These are phyloP conservation scores for Rhineura floridana DNA, from an alignment of 2,113 vertebrate species.

Conservation along the genomic window DNA sequence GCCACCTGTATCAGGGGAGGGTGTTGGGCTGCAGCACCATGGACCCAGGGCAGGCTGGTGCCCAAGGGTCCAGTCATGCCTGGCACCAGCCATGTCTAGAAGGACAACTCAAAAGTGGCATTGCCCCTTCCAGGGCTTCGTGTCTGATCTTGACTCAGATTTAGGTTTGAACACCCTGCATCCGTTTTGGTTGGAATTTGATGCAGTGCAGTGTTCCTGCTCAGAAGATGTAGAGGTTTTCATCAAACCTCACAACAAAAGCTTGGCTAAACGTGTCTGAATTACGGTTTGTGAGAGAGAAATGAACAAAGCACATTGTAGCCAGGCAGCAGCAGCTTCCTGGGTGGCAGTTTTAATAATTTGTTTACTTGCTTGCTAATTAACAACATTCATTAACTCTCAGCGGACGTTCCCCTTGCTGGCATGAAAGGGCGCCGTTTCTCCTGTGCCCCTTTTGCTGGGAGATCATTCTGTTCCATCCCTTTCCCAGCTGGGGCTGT, in stretches of 20 bases:
- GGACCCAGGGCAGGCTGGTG: no score
- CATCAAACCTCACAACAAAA: neutral
- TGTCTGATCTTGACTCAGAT: no score
- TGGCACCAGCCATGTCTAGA: no score
- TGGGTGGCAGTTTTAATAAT: constrained; percentile 18
- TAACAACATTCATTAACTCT: constrained; percentile 14
- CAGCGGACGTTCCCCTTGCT: neutral
- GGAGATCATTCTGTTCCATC: constrained; percentile 2
- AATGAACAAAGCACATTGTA: constrained; percentile 8
- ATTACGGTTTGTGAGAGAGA: neutral
- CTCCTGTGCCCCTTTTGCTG: neutral
- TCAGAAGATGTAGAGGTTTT: neutral
- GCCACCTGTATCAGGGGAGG: no score
- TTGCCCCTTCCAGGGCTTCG: no score
- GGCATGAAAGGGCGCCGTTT: constrained; percentile 4
- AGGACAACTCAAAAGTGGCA: neutral
- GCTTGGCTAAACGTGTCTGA: neutral
- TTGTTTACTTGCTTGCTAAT: neutral
- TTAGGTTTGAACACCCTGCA: neutral
- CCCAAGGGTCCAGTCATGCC: no score
- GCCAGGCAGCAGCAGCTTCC: constrained; percentile 9
- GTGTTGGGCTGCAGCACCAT: no score
- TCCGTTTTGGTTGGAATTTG: neutral
- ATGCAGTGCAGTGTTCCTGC: neutral
- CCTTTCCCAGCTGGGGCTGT: constrained; percentile 17